A percentile compares a stretch with the other conserved stretches of the same genome.
Evolutionary conservation across 2,888 invertebrate species (phyloP).

Genomic region (Habrosyne pyritoides): DNA sequence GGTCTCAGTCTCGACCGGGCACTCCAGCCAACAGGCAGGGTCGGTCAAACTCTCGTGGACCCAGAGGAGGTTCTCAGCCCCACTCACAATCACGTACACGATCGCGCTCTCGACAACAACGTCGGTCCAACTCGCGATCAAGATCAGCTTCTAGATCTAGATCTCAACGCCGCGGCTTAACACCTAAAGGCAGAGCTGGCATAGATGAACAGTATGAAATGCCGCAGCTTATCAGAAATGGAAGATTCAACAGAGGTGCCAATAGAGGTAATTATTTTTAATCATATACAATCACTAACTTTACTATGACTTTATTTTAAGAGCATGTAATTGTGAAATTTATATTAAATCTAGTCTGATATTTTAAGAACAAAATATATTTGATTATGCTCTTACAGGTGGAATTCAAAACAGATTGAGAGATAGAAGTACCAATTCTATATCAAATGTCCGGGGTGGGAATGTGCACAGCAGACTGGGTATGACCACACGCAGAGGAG

Average conservation of each 20-base stretch:
- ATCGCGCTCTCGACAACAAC: constrained; percentile 48
- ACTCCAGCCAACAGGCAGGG: constrained; percentile 42
- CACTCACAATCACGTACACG: constrained; percentile 51
- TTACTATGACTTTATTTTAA: too few relatives aligned
- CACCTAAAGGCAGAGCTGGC: constrained; percentile 72
- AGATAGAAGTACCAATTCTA: constrained; percentile 60
- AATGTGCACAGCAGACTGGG: constrained; percentile 68
- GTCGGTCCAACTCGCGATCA: constrained; percentile 54
- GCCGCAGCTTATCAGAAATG: constrained; percentile 56
- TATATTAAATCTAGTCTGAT: too few relatives aligned
- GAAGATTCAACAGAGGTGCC: constrained; percentile 50
- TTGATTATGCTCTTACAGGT: constrained; percentile 42
- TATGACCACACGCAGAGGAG: constrained; percentile 59
- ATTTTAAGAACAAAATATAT: too few relatives aligned
- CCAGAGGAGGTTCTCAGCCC: constrained; percentile 48
- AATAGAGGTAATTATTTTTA: background rate
- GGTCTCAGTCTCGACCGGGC: constrained; percentile 45
- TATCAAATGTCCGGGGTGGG: constrained; percentile 48
- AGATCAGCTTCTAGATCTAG: constrained; percentile 67
- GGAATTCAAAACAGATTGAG: constrained; percentile 56
- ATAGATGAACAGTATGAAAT: constrained; percentile 57
- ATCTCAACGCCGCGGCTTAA: constrained; percentile 61
- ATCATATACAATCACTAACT: too few relatives aligned
- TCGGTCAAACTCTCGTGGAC: constrained; percentile 51
- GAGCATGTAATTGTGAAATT: too few relatives aligned